Conservation (phyloP, 2,888 invertebrate species). For the Cerastis leucographa region DNA sequence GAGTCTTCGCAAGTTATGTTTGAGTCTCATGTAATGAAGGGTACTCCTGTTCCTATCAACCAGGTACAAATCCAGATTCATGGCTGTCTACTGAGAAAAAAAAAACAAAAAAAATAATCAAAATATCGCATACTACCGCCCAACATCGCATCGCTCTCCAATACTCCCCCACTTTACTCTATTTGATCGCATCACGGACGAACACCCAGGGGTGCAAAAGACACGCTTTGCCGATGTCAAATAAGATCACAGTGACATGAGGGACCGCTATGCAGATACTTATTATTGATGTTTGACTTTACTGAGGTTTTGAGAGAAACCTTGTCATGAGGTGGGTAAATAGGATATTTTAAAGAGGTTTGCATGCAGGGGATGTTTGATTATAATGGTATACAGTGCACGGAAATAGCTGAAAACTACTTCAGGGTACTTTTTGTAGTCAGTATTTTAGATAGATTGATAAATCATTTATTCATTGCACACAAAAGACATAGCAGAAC, state of each 20-base stretch:
- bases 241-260: conserved; percentile 46
- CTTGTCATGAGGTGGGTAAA: background rate
- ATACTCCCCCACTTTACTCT: background rate
- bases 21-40: too few species aligned
- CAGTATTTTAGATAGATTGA: too few species aligned
- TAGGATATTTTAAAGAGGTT: background rate
- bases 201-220: conserved; percentile 52
- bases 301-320: conserved; percentile 18
- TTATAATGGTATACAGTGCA: background rate
- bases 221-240: conserved; percentile 41
- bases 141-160: background rate
- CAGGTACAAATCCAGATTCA: too few species aligned
- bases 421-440: background rate
- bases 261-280: conserved; percentile 48
- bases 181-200: conserved; percentile 45
- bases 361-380: background rate
- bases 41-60: too few species aligned
- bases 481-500: too few species aligned
- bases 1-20: too few species aligned
- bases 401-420: background rate
- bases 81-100: too few species aligned
- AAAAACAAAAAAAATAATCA: background rate
- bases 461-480: too few species aligned
- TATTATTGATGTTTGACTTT: conserved; percentile 39
- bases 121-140: background rate